Conservation (phyloP, 2,888 invertebrate species). For the Nemotelus pantherinus region DNA sequence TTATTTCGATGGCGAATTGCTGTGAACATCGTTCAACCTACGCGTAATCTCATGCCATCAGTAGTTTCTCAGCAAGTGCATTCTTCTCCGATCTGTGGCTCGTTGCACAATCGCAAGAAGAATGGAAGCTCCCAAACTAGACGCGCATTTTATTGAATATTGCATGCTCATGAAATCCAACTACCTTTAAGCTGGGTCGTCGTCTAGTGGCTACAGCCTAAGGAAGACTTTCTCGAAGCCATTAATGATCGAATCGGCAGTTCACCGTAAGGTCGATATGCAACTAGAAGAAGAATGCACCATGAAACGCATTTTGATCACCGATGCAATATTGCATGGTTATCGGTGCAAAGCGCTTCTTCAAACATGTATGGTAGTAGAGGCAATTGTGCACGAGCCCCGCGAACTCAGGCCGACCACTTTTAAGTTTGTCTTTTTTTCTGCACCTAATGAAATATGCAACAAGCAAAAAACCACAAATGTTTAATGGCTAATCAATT, state of each 20-base stretch:
- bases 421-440: not conserved
- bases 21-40: not conserved
- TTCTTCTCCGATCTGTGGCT: not conserved
- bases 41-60: constrained; percentile 27
- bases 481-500: constrained; percentile 32
- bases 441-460: constrained; percentile 32
- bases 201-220: not conserved
- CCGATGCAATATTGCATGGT: not conserved
- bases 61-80: constrained; percentile 25
- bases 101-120: not conserved
- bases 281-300: constrained; percentile 8
- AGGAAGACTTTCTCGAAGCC: constrained; percentile 15
- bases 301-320: constrained; percentile 33
- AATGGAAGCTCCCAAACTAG: constrained; percentile 3
- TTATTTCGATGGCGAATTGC: not conserved
- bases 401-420: not conserved
- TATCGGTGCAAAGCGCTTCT: not conserved
- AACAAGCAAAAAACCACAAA: constrained; percentile 25
- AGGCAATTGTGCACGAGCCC: not conserved
- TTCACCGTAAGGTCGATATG: constrained; percentile 22
- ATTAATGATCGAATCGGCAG: constrained; percentile 20
- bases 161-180: not conserved
- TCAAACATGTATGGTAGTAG: not conserved
- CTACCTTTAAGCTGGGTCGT: constrained; percentile 12
- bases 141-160: constrained; percentile 7